These are phyloP conservation scores for Gambusia affinis DNA, from an alignment of 2,113 vertebrate species.

Conservation along the genomic window DNA sequence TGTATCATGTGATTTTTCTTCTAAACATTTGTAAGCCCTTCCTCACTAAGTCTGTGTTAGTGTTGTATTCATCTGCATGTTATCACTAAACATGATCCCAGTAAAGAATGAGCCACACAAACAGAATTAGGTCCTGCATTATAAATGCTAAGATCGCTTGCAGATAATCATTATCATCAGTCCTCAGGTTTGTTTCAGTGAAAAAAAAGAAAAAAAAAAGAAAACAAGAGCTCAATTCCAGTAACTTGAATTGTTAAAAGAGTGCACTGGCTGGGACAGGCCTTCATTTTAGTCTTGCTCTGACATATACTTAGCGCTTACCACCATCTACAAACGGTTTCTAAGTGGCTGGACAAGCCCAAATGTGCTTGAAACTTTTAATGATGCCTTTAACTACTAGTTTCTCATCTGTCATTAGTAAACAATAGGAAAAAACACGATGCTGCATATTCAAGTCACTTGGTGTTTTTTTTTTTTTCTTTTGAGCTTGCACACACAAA, in stretches of 20 bases:
- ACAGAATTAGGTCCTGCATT: constrained; percentile 59
- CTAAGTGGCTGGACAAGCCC: constrained; percentile 57
- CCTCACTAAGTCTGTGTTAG: constrained; percentile 12
- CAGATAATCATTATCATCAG: constrained; percentile 42
- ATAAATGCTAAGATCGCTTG: constrained; percentile 58
- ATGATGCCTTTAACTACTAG: constrained; percentile 43
- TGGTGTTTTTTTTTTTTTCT: constrained; percentile 18
- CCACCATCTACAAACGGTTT: constrained; percentile 36
- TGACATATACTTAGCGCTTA: constrained; percentile 52
- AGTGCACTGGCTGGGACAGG: constrained; percentile 27
- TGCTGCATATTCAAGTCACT: constrained; percentile 18
- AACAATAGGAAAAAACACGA: constrained; percentile 39
- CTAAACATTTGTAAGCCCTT: neutral
- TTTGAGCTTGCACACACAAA: constrained; percentile 5
- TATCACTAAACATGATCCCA: constrained; percentile 39
- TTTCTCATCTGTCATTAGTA: constrained; percentile 49
- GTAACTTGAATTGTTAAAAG: constrained; percentile 20
- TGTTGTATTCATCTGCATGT: constrained; percentile 32
- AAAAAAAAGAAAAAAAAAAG: constrained; percentile 23
- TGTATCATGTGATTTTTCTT: constrained; percentile 1
- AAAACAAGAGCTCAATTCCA: constrained; percentile 26
- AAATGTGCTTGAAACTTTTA: constrained; percentile 50
- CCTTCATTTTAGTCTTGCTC: constrained; percentile 2
- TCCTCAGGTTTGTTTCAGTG: constrained; percentile 27
- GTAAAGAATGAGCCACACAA: constrained; percentile 32